These are phyloP conservation scores for Apolygus lucorum DNA, from an alignment of 1,140 invertebrate species.

Conservation along the genomic window DNA sequence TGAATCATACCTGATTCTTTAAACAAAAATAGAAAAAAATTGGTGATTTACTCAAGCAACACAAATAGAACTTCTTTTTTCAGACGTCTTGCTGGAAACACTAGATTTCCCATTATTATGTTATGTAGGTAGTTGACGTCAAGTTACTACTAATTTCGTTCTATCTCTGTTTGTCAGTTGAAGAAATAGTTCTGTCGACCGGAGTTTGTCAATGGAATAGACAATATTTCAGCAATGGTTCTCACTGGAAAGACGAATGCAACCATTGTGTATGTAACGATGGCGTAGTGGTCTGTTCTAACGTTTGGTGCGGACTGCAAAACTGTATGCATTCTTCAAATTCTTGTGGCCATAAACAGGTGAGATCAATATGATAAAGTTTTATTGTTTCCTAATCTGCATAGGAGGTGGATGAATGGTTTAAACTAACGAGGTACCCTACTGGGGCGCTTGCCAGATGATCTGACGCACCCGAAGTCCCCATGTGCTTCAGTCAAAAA, in stretches of 20 bases:
- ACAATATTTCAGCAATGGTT: conserved; percentile 48
- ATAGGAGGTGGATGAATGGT: too few species aligned
- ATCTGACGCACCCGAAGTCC: too few species aligned
- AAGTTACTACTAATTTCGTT: too few species aligned
- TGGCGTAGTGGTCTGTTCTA: conserved; percentile 66
- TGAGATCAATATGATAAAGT: conserved; percentile 28
- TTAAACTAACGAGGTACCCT: too few species aligned
- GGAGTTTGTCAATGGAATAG: conserved; percentile 50
- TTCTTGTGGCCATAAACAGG: conserved; percentile 48
- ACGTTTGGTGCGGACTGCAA: conserved; percentile 74
- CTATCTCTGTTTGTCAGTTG: conserved; percentile 37
- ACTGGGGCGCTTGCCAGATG: too few species aligned
- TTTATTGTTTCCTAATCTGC: conserved; percentile 6
- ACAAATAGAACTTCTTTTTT: too few species aligned
- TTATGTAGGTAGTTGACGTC: too few species aligned
- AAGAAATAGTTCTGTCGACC: conserved; percentile 37
- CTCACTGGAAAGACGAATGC: conserved; percentile 67
- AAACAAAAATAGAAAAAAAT: not conserved
- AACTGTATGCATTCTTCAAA: conserved; percentile 56
- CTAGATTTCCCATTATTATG: too few species aligned
- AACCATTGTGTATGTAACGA: conserved; percentile 71
- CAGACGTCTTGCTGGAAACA: not conserved
- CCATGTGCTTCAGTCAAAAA: too few species aligned
- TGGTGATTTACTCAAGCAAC: not conserved
- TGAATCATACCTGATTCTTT: too few species aligned